A percentile compares a stretch with the other conserved stretches of the same genome.
Conservation (phyloP, 1,140 invertebrate species). For the Eulimnadia texana region DNA sequence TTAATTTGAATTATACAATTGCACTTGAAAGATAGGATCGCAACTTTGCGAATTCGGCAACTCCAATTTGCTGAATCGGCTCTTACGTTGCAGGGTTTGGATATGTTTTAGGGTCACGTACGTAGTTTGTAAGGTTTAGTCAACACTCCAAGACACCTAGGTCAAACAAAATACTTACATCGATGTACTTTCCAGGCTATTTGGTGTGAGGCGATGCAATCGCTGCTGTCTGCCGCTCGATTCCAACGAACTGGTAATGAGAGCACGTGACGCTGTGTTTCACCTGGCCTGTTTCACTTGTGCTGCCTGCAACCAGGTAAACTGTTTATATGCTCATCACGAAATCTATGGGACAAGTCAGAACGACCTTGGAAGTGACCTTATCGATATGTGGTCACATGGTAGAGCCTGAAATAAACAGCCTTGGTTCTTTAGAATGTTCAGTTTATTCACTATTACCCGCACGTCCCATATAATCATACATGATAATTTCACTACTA, state of each 20-base stretch:
- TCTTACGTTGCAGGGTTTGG: no score
- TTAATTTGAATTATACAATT: no score
- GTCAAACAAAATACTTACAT: background rate
- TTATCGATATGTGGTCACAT: background rate
- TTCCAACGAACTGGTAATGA: constrained; percentile 82
- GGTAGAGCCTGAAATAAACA: background rate
- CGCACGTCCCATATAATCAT: no score
- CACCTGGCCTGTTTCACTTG: constrained; percentile 85
- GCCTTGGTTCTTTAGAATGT: background rate
- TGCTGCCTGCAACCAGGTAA: constrained; percentile 52
- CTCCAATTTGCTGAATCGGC: no score
- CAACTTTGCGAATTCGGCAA: no score
- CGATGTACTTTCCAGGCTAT: constrained; percentile 2
- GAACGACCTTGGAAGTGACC: background rate
- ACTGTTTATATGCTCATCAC: background rate
- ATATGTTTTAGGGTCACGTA: no score
- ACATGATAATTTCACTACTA: no score
- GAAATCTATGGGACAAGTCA: background rate
- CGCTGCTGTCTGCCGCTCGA: constrained; percentile 36
- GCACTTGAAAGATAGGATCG: no score
- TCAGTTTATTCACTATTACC: no score
- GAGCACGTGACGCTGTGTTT: constrained; percentile 71
- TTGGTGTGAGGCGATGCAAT: constrained; percentile 15
- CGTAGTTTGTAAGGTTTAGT: no score
- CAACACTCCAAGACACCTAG: no score